Base-by-base conservation (phyloP, 2,113 vertebrate species). In the Pongo pygmaeus region DNA sequence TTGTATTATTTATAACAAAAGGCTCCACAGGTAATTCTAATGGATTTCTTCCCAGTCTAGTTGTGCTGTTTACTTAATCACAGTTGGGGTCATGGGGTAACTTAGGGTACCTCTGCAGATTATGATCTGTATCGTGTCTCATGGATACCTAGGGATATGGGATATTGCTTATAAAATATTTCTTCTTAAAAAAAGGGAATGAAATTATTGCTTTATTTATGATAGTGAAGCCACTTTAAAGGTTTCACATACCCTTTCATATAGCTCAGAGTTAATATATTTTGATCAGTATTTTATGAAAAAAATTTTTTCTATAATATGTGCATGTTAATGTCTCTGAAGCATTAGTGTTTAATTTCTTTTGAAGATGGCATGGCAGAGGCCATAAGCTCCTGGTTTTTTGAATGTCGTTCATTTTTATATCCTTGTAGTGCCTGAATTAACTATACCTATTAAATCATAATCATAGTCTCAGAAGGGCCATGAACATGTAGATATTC, bases 261-360 rank as follows among this genome's bases (percentile, higher is more conserved):
- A 67, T 86, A 55, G 8, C 52, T 80, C 78, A 74, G 52, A 80
- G 35, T 8, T 89, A 89, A 95, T 93, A 84, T 90, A 35, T 93
- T 93, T 95, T 84, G n/a, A 27, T 90, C 75, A 92, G n/a, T 61
- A 64, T 75, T 91, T 94, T 86, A 30, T 86, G 55, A 40, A 86
- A 48, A 85, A 81, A 20, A 46, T 57, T 87, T 81, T 25, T 87
- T 69, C 59, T 22, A 5, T 81, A 46, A 13, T 67, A 74, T 8
- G 5, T 91, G 74, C 74, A 64, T 40, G 20, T 75, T 48, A 5
- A 14, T 91, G 8, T 81, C 23, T 91, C 38, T 81, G 46, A 80
- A 67, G n/a, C 14, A 25, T 81, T 91, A 74, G 23, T 91, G 43
- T 94, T 46, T 74, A 79, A 67, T 79, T 96, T 18, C 46, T 91